Evolutionary conservation across 1,140 invertebrate genomes (phyloP), one percentile per base, ranked within the genome.

Genomic region (Adelges cooleyi): DNA sequence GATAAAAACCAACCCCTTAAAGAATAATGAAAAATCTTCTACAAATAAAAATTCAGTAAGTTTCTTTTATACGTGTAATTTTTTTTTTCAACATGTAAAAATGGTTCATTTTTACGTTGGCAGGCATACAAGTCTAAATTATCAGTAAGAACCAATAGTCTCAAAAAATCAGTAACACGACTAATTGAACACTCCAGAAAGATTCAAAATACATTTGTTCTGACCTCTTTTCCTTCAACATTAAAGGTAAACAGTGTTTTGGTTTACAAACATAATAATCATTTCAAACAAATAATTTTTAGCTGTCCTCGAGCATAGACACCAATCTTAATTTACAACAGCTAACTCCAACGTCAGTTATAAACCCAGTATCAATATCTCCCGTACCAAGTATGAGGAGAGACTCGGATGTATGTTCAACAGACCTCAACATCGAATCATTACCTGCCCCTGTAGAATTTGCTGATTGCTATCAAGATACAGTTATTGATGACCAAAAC

Each of bases 371-470:
- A 3, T 67, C 66, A 59, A 77, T 86, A 23, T 86, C 84, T 48
- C 84, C 84, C 10, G 76, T 86, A 71, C 84, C 84, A 3, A 82
- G 84, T 74, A 73, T 82, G 5, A 76, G 84, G 29, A 77, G 84
- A 65, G 83, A 85, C 69, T 86, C 84, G 10, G n/a, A n/a, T n/a
- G 78, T 80, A 49, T 76, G 79, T 40, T 67, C 66, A 17, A 82
- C 83, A 23, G 77, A 77, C 65, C 75, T 80, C 66, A 68, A 69
- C 44, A 44, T 70, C n/a, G 67, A 65, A 62, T 69, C 71, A 25
- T 67, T 75, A 17, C 75, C 75, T 10, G 75, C 73, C 8, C 75
- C 75, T 15, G 68, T 67, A 11, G 72, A 74, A 70, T 77, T 77
- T 69, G 75, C 75, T 27, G 74, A 75, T 50, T 66, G 69, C 5